Conservation (phyloP, 1,140 invertebrate genomes). For the Macrobrachium nipponense region DNA sequence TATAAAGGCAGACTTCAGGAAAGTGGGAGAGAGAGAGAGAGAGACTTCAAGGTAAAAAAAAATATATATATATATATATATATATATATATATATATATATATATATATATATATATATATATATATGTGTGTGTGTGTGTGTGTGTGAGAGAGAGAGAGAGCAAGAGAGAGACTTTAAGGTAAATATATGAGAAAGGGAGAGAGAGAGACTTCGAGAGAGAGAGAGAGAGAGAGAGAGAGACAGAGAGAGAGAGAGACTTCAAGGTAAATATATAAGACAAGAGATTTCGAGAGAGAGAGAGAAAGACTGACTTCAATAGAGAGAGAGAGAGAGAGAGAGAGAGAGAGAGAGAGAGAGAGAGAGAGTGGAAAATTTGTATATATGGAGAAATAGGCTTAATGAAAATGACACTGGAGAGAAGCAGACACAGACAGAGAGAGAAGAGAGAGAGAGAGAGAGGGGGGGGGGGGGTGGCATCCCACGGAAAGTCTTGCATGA, state of each 20-base stretch:
- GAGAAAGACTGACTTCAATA: no score
- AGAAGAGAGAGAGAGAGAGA: not conserved
- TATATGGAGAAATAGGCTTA: no score
- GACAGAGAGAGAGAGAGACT: not conserved
- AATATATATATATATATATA: no score
- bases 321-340: not conserved
- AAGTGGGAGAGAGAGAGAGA: not conserved
- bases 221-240: not conserved
- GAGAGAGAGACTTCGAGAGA: not conserved
- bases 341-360: no score
- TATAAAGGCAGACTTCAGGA: no score
- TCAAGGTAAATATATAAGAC: no score
- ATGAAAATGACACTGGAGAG: no score
- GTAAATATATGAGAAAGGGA: not conserved
- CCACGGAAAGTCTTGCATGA: not conserved
- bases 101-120: no score
- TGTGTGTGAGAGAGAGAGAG: not conserved
- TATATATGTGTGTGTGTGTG: no score
- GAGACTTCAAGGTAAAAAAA: not conserved
- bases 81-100: no score
- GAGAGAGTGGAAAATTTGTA: no score
- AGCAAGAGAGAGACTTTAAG: not conserved
- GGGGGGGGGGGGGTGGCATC: not conserved
- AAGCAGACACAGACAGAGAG: not conserved
- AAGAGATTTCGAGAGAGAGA: not conserved